Percentiles rank a stretch among this genome's conserved stretches.
Conservation (phyloP, 1,140 invertebrate genomes). For the Drosophila ironensis region DNA sequence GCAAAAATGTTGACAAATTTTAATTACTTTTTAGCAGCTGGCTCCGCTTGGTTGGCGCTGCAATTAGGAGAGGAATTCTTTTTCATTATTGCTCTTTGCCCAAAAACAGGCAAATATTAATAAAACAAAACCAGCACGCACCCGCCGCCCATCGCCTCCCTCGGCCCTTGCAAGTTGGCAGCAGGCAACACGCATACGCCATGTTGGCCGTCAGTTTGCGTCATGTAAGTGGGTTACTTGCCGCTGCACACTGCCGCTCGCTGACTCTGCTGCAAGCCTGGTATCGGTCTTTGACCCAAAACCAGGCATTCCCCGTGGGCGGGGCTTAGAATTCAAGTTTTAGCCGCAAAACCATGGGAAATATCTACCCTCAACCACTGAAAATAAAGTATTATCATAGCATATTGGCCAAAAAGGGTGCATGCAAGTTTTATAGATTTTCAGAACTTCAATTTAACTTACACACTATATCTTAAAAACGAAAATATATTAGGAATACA, state of each 20-base stretch:
- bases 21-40: constrained; percentile 73
- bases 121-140: constrained; percentile 6
- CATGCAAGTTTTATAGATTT: too few relatives aligned
- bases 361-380: too few relatives aligned
- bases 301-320: background rate
- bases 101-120: constrained; percentile 52
- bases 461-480: too few relatives aligned
- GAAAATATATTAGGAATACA: too few relatives aligned
- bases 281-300: background rate
- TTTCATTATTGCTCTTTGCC: constrained; percentile 68
- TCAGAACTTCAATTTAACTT: too few relatives aligned
- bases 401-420: too few relatives aligned
- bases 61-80: constrained; percentile 73
- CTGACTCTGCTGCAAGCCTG: constrained; percentile 5
- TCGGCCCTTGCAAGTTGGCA: constrained; percentile 43
- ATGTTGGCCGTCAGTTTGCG: constrained; percentile 68
- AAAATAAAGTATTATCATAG: too few relatives aligned
- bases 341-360: too few relatives aligned
- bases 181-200: constrained; percentile 68
- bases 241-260: background rate
- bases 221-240: constrained; percentile 64
- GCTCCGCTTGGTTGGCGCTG: constrained; percentile 46
- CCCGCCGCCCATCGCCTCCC: background rate
- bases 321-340: background rate
- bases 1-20: constrained; percentile 72